phyloP scores from a whole-genome alignment of 2,113 vertebrate species.

The Nansenia antarctica region DNA sequence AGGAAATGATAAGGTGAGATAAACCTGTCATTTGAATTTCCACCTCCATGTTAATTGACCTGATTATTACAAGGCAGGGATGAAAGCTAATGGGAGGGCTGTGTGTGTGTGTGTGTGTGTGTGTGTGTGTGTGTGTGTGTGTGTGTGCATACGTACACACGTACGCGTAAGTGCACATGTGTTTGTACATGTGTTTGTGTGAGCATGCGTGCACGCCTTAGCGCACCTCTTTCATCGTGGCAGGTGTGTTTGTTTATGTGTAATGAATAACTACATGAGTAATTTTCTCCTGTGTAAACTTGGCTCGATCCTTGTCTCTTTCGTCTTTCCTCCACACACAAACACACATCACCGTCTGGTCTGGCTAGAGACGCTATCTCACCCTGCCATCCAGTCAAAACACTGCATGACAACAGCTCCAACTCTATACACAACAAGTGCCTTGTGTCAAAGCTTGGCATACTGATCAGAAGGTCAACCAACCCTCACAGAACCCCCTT shows the following conservation, averaged over 20 bases:
- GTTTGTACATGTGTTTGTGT: slow-evolving; percentile 19
- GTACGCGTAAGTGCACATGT: background rate
- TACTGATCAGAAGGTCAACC: background rate
- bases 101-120: slow-evolving; percentile 23
- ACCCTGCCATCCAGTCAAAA: slow-evolving; percentile 8
- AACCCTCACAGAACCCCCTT: too few relatives aligned
- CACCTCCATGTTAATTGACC: slow-evolving; percentile 61
- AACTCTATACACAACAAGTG: background rate
- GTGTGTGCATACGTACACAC: slow-evolving; percentile 5
- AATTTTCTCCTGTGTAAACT: slow-evolving; percentile 54
- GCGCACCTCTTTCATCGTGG: slow-evolving; percentile 49
- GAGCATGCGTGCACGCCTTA: slow-evolving; percentile 35
- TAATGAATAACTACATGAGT: slow-evolving; percentile 43
- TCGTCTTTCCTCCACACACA: slow-evolving; percentile 34
- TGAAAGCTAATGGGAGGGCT: slow-evolving; percentile 30
- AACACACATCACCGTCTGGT: slow-evolving; percentile 21
- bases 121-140: slow-evolving; percentile 1
- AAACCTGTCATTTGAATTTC: slow-evolving; percentile 50
- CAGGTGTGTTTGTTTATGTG: slow-evolving; percentile 66
- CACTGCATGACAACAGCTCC: background rate
- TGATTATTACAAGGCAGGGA: slow-evolving; percentile 55
- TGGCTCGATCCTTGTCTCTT: slow-evolving; percentile 26
- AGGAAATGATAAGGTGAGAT: slow-evolving; percentile 24
- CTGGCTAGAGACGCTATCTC: slow-evolving; percentile 1
- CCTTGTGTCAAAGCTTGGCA: background rate